Conservation (phyloP, 2,113 vertebrate genomes). For the Tor tambroides region DNA sequence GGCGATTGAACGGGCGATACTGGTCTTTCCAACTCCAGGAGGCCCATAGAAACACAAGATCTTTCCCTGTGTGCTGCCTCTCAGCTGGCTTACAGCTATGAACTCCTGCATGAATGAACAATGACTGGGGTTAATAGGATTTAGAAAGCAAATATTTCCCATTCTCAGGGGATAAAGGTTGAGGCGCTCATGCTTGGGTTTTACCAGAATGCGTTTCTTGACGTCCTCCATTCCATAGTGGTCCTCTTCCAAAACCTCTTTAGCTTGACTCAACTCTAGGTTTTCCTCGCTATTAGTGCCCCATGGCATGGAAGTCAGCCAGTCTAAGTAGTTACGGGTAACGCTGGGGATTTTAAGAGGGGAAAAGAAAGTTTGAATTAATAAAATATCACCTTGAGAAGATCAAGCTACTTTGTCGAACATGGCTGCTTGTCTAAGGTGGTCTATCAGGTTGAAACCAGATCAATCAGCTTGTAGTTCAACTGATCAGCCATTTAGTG, state of each 20-base stretch:
- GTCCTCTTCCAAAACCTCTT: constrained; percentile 91
- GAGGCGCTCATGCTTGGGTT: constrained; percentile 7
- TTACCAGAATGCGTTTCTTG: constrained; percentile 94
- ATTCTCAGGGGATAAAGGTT: background rate
- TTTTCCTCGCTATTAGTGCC: constrained; percentile 92
- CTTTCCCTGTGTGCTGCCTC: constrained; percentile 95
- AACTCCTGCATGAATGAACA: constrained; percentile 82
- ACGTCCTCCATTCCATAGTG: constrained; percentile 99
- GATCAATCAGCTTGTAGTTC: background rate
- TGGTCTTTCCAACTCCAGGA: constrained; percentile 95
- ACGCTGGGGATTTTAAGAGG: constrained; percentile 76
- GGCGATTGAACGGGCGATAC: constrained; percentile 96
- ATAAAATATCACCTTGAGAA: background rate
- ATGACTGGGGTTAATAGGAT: background rate
- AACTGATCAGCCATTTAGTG: background rate
- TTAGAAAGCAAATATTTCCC: background rate
- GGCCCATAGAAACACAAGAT: constrained; percentile 96
- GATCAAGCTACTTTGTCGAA: background rate
- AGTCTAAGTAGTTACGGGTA: constrained; percentile 96
- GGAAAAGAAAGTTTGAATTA: background rate
- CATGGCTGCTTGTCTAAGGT: background rate
- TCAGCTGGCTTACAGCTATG: constrained; percentile 94
- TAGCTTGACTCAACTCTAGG: constrained; percentile 81
- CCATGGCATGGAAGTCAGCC: constrained; percentile 97
- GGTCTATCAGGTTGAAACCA: background rate